A percentile compares a stretch with the other conserved stretches of the same genome.
Conservation (phyloP, 2,888 invertebrate species). For the Perithous albicinctus region DNA sequence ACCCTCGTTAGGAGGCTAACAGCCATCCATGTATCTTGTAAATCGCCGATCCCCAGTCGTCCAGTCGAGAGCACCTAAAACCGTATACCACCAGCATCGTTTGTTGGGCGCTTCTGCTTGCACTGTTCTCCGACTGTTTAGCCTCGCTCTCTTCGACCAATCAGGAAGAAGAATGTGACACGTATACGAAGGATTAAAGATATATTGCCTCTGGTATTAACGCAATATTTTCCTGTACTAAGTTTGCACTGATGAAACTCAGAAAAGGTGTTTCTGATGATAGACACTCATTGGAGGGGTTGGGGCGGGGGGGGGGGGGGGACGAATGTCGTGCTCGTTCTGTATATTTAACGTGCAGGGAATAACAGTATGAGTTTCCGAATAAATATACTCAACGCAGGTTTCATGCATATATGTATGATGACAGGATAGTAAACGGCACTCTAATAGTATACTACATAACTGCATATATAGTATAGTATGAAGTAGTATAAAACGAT, state of each 20-base stretch:
- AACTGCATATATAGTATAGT: not conserved
- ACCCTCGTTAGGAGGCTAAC: constrained; percentile 81
- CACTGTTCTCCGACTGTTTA: constrained; percentile 35
- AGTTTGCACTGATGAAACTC: not conserved
- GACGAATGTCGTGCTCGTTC: not conserved
- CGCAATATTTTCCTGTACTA: not conserved
- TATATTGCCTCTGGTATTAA: not conserved
- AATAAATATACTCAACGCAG: not conserved
- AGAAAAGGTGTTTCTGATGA: not conserved
- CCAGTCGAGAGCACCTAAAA: constrained; percentile 43
- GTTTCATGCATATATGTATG: not conserved
- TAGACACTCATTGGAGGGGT: too few species aligned
- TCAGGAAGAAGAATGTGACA: constrained; percentile 26
- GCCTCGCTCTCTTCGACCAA: constrained; percentile 26
- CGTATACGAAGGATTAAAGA: not conserved
- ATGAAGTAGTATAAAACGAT: constrained; percentile 5
- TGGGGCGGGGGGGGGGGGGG: too few species aligned
- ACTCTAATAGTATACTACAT: not conserved
- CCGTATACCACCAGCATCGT: constrained; percentile 15
- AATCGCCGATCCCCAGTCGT: constrained; percentile 74
- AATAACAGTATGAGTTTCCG: not conserved
- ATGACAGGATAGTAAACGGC: not conserved
- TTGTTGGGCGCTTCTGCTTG: not conserved
- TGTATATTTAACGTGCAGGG: not conserved
- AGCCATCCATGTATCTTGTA: constrained; percentile 78